Evolutionary conservation across 2,888 invertebrate species (phyloP).

Genomic region (Brachylomia viminalis): DNA sequence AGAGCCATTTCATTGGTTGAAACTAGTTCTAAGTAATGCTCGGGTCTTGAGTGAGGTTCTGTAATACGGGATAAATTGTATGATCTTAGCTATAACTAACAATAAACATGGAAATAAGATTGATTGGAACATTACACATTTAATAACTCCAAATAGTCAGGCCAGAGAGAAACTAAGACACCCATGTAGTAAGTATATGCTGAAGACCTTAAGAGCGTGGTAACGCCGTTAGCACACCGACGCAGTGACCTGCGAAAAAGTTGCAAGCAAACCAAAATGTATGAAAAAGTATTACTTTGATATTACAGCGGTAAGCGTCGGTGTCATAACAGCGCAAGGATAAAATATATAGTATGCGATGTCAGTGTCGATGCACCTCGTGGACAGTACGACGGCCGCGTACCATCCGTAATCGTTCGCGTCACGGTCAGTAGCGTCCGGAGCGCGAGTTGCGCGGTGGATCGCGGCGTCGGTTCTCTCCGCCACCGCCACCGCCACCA

Average conservation of each 20-base stretch:
- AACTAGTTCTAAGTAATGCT: too few relatives aligned
- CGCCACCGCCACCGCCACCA: constrained; percentile 11
- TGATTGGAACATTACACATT: not conserved
- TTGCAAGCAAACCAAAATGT: not conserved
- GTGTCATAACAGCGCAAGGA: not conserved
- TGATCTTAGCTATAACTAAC: not conserved
- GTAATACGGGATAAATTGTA: too few relatives aligned
- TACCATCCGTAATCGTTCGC: not conserved
- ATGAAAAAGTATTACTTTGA: not conserved
- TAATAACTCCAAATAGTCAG: not conserved
- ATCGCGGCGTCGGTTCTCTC: constrained; percentile 85
- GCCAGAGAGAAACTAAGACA: not conserved
- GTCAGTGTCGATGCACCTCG: constrained; percentile 25
- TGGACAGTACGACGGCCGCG: constrained; percentile 12
- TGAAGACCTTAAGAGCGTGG: not conserved
- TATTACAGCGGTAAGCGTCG: not conserved
- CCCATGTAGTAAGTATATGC: not conserved
- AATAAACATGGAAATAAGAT: constrained; percentile 3
- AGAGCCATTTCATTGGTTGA: too few relatives aligned
- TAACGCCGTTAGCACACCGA: constrained; percentile 3
- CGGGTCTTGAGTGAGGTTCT: too few relatives aligned
- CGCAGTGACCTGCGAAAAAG: not conserved
- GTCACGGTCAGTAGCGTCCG: constrained; percentile 86
- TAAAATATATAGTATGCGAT: constrained; percentile 5
- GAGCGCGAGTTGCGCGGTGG: constrained; percentile 89